Base-by-base conservation (phyloP, 2,797 vertebrate genomes). In the Tadarida brasiliensis region DNA sequence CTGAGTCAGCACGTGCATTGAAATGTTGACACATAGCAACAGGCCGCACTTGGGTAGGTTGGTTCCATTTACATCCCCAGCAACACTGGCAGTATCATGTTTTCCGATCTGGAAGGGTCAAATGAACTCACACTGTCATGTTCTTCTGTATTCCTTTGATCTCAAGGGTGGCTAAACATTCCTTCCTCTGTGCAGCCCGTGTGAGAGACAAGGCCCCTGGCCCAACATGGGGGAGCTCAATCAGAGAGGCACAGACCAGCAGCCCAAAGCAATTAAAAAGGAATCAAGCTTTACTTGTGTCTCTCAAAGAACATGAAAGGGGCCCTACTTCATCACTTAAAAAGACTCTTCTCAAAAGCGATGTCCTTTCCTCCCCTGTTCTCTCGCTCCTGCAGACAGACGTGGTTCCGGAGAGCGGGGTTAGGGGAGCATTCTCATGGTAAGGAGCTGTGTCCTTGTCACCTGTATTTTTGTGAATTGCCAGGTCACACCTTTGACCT, bases 191-290 rank as follows among this genome's bases (percentile, higher is more conserved):
- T 24, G 20, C 33, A 76, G 68, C 57, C 49, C 6, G 0, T 7
- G n/a, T 28, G n/a, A 44, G 33, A 77, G 26, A 35, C 39, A 3
- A 5, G 49, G 54, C 8, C 81, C 7, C 1, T 4, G 30, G 49
- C 63, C 65, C 73, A 92, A 67, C 51, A 16, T 1, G 78, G 33
- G 59, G 70, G 11, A 35, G 35, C 82, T 88, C 91, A 22, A 57
- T 82, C 78, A 57, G 65, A 89, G 83, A 54, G 71, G n/a, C 77
- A 35, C 11, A 68, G 84, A 54, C 22, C 30, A 70, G 81, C 24
- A 35, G 39, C 73, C 73, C 33, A 63, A 59, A 82, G 92, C 82
- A 91, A 93, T 91, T 67, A 91, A 71, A 76, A 80, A 87, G 84
- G 54, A 87, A 86, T 91, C 63, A 67, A 56, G 70, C 59, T 88